A percentile compares a stretch with the other conserved stretches of the same genome.
Conservation (phyloP, 2,113 vertebrate genomes). For the Tragelaphus scriptus region DNA sequence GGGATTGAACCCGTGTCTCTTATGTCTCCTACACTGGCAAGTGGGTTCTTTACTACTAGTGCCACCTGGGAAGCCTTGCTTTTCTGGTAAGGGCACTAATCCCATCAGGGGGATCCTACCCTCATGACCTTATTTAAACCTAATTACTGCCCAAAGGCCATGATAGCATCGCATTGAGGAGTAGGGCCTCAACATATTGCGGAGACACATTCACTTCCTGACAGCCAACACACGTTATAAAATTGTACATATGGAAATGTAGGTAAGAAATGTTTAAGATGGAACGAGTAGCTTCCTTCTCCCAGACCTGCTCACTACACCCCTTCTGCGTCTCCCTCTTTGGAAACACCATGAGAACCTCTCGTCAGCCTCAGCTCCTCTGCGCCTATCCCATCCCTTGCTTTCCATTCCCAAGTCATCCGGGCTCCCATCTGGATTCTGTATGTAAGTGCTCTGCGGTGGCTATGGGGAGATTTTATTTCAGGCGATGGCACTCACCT, state of each 20-base stretch:
- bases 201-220: background rate
- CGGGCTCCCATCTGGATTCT: background rate
- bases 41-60: background rate
- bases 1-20: background rate
- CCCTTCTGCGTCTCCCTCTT: background rate
- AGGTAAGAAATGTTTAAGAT: background rate
- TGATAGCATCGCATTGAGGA: background rate
- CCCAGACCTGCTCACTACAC: background rate
- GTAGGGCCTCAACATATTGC: background rate
- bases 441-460: accelerated
- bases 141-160: background rate
- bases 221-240: background rate
- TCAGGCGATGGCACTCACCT: background rate
- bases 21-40: background rate
- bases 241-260: background rate
- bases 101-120: background rate
- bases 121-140: background rate
- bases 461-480: background rate
- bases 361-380: background rate
- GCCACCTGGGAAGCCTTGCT: background rate
- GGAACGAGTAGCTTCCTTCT: background rate
- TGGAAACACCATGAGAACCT: background rate
- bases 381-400: background rate
- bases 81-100: background rate
- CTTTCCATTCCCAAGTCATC: background rate